Evolutionary conservation across 1,140 invertebrate species (phyloP).

Genomic region (Radopholus similis): DNA sequence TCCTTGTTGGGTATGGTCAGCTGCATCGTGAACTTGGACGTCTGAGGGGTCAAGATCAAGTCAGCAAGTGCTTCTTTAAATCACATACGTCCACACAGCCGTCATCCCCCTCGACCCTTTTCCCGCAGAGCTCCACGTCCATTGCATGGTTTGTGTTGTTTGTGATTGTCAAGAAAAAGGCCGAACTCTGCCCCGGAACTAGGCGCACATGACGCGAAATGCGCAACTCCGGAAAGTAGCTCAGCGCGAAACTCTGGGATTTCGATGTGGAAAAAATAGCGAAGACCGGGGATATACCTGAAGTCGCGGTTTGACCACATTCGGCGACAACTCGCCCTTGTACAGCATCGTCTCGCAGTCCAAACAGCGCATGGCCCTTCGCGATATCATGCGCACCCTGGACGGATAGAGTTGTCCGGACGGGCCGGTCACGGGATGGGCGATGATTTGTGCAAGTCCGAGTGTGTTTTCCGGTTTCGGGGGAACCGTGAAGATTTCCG

Average conservation of each 20-base stretch:
- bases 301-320: slow-evolving; percentile 17
- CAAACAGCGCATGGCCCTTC: slow-evolving; percentile 29
- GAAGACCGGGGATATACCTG: too few relatives aligned
- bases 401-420: slow-evolving; percentile 9
- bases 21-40: background rate
- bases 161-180: slow-evolving; percentile 29
- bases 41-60: background rate
- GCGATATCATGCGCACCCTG: slow-evolving; percentile 22
- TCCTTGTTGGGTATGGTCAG: background rate
- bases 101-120: background rate
- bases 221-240: slow-evolving; percentile 26
- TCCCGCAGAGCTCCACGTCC: slow-evolving; percentile 13
- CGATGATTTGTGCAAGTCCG: slow-evolving; percentile 20
- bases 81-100: slow-evolving; percentile 8
- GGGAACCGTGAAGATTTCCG: slow-evolving; percentile 30
- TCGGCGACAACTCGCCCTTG: slow-evolving; percentile 34
- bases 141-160: slow-evolving; percentile 18
- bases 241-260: slow-evolving; percentile 29
- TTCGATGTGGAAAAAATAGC: slow-evolving; percentile 26
- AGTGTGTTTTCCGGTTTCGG: slow-evolving; percentile 28
- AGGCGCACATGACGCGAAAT: slow-evolving; percentile 34
- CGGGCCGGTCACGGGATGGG: slow-evolving; percentile 23
- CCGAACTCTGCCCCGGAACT: slow-evolving; percentile 26
- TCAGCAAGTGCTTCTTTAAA: background rate
- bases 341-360: slow-evolving; percentile 31